These are phyloP conservation scores for Cercocebus atys DNA, from an alignment of 2,113 vertebrate species.

Conservation along the genomic window DNA sequence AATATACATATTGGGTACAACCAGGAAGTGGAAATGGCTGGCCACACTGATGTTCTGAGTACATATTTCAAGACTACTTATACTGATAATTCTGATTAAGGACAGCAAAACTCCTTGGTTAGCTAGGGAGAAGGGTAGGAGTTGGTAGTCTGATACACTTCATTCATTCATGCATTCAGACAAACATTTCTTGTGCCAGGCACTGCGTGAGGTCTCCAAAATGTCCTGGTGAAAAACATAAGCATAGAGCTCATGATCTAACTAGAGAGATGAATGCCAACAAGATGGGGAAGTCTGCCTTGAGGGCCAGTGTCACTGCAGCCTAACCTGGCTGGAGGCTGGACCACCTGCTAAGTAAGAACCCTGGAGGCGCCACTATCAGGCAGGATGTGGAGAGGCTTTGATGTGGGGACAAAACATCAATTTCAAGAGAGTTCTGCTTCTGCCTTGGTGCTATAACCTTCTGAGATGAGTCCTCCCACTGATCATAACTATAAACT, in stretches of 20 bases:
- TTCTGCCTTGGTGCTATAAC: not conserved
- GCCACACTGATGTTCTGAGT: not conserved
- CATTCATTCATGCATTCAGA: not conserved
- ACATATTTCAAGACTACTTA: not conserved
- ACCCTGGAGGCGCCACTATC: not conserved
- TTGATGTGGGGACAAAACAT: not conserved
- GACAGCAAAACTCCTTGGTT: not conserved
- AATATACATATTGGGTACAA: not conserved
- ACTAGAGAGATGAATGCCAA: not conserved
- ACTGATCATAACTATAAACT: not conserved
- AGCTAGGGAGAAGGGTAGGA: not conserved
- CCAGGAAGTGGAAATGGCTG: not conserved
- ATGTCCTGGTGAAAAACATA: not conserved
- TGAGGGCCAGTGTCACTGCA: not conserved
- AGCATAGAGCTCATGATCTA: not conserved
- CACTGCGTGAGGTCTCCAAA: not conserved
- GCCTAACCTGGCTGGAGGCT: not conserved
- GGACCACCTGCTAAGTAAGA: not conserved
- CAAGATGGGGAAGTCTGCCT: not conserved
- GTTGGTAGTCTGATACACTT: not conserved
- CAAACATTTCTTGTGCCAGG: not conserved
- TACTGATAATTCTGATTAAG: not conserved
- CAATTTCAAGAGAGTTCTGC: not conserved
- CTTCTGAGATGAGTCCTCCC: not conserved
- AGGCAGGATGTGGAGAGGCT: not conserved